Conservation (phyloP, 2,888 invertebrate genomes). For the Microchrysa polita region DNA sequence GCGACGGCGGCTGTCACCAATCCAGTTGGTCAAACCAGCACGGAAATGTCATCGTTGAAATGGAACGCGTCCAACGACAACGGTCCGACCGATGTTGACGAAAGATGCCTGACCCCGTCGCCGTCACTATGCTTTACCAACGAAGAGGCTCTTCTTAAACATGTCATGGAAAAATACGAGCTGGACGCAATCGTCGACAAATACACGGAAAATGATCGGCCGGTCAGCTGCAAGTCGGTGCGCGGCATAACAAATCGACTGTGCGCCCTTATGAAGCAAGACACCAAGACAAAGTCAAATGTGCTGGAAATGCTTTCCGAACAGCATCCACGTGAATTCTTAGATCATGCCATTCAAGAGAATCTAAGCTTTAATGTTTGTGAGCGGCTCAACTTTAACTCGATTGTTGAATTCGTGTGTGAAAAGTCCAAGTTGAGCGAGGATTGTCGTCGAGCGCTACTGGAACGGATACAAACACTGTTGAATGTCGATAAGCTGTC, state of each 20-base stretch:
- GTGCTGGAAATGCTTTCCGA: conserved; percentile 62
- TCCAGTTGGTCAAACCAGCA: conserved; percentile 50
- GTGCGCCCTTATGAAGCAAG: conserved; percentile 58
- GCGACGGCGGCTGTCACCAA: conserved; percentile 49
- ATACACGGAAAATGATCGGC: conserved; percentile 54
- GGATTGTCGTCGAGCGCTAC: conserved; percentile 57
- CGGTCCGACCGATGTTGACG: conserved; percentile 49
- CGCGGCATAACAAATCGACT: conserved; percentile 57
- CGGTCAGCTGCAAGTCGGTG: conserved; percentile 53
- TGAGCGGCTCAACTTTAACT: conserved; percentile 61
- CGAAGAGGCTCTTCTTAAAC: conserved; percentile 53
- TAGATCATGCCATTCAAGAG: conserved; percentile 63
- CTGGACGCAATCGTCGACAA: conserved; percentile 58
- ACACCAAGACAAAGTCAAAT: conserved; percentile 57
- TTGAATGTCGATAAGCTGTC: conserved; percentile 17
- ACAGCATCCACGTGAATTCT: conserved; percentile 62
- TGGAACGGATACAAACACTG: conserved; percentile 51
- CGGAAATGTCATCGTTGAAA: conserved; percentile 55
- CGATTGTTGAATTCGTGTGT: conserved; percentile 60
- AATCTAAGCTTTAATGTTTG: conserved; percentile 63
- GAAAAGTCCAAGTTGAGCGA: conserved; percentile 61
- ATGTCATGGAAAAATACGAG: conserved; percentile 55
- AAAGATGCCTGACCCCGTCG: conserved; percentile 49
- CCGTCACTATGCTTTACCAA: conserved; percentile 50
- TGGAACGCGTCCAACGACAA: conserved; percentile 51